Evolutionary conservation across 2,113 vertebrate species (phyloP).

Genomic region (Furnarius figulus): DNA sequence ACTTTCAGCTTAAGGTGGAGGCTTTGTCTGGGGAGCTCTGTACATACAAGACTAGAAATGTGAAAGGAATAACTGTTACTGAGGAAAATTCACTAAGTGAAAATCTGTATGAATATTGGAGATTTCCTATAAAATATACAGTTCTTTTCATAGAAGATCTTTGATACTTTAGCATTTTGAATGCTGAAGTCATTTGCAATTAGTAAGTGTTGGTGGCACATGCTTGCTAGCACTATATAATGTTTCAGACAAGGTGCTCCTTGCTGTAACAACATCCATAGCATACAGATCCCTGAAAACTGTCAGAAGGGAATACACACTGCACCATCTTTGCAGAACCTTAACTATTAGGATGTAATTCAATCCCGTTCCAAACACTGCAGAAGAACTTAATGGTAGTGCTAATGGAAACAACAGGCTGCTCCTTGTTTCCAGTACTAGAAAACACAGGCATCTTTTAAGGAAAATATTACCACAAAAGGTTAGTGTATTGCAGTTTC

Average conservation of each 20-base stretch:
- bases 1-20: not conserved
- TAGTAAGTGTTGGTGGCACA: not conserved
- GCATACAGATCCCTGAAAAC: not conserved
- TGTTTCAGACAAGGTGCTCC: not conserved
- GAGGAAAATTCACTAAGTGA: not conserved
- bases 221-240: not conserved
- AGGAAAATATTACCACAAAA: not conserved
- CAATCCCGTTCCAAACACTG: not conserved
- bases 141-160: not conserved
- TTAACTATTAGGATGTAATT: not conserved
- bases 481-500: not conserved
- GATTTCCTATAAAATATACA: not conserved
- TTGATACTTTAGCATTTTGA: not conserved
- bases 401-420: not conserved
- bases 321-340: not conserved
- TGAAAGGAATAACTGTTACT: not conserved
- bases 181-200: not conserved
- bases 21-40: not conserved
- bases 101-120: not conserved
- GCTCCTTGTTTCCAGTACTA: not conserved
- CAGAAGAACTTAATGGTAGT: not conserved
- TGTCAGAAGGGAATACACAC: not conserved
- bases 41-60: not conserved
- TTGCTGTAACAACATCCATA: not conserved
- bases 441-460: not conserved